Conservation (phyloP, 2,888 invertebrate species). For the Chrysina gloriosa region DNA sequence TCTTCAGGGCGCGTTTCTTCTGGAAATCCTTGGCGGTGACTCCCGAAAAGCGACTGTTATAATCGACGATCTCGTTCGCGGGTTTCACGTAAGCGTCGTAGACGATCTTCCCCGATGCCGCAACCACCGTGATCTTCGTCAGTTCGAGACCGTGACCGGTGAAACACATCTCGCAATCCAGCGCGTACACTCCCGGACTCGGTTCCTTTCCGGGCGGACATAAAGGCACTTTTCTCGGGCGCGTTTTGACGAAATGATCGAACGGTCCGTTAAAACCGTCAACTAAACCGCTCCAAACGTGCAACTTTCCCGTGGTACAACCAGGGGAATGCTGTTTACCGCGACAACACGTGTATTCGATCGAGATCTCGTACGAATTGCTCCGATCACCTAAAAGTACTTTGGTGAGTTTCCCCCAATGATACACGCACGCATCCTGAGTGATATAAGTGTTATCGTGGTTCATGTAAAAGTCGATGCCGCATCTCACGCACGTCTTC, state of each 20-base stretch:
- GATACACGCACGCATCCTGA: constrained; percentile 84
- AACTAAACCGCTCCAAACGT: constrained; percentile 82
- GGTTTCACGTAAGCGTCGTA: constrained; percentile 90
- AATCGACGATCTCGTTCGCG: constrained; percentile 85
- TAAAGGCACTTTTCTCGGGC: constrained; percentile 58
- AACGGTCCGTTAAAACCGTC: constrained; percentile 81
- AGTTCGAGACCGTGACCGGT: constrained; percentile 88
- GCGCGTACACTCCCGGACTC: constrained; percentile 75
- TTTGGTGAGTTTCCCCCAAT: constrained; percentile 83
- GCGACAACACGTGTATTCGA: constrained; percentile 75
- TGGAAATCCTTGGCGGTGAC: constrained; percentile 77
- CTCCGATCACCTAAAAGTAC: constrained; percentile 50
- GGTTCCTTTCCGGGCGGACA: constrained; percentile 66
- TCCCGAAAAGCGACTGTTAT: constrained; percentile 96
- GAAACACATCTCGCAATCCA: constrained; percentile 98
- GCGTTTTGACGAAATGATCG: constrained; percentile 74
- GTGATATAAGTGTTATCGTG: constrained; percentile 78
- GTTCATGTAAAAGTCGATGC: constrained; percentile 77
- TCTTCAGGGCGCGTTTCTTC: constrained; percentile 68
- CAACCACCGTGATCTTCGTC: constrained; percentile 87
- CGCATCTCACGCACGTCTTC: constrained; percentile 76
- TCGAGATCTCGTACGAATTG: constrained; percentile 16
- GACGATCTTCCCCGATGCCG: constrained; percentile 77
- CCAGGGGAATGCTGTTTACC: constrained; percentile 68
- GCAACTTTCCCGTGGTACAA: constrained; percentile 74